phyloP scores from a whole-genome alignment of 1,140 invertebrate species.

The Globodera ellingtonae region DNA sequence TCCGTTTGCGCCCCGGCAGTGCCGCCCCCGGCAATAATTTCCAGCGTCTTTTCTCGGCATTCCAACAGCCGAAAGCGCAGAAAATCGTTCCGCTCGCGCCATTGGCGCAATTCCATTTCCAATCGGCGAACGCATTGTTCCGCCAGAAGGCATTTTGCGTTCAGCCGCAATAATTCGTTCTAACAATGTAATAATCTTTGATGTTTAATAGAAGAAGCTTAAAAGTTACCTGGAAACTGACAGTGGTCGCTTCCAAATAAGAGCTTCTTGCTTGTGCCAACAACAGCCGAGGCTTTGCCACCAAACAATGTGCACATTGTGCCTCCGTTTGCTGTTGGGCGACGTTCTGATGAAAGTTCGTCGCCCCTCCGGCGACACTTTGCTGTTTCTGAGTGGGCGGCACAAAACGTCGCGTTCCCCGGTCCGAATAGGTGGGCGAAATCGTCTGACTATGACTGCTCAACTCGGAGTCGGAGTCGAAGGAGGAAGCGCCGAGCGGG shows the following conservation, averaged over 20 bases:
- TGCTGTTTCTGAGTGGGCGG: neutral
- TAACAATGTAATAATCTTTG: neutral
- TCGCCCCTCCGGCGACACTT: neutral
- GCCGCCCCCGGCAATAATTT: constrained; percentile 4
- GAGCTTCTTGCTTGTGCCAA: neutral
- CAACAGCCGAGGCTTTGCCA: constrained; percentile 11
- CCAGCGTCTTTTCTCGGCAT: constrained; percentile 24
- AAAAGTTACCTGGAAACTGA: constrained; percentile 16
- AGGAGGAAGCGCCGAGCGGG: neutral
- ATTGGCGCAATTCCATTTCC: constrained; percentile 27
- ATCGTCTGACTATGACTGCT: constrained; percentile 13
- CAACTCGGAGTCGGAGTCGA: constrained; percentile 8
- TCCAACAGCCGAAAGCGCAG: constrained; percentile 25
- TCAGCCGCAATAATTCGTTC: constrained; percentile 19
- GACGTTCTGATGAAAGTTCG: neutral
- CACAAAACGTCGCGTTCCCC: neutral
- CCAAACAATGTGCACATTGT: constrained; percentile 23
- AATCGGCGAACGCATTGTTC: constrained; percentile 24
- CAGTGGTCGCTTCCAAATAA: constrained; percentile 18
- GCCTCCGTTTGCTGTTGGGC: neutral
- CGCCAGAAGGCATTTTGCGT: constrained; percentile 23
- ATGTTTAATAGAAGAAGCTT: no score
- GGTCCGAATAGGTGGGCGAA: neutral
- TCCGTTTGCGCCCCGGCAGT: constrained; percentile 1
- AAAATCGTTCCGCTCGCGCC: constrained; percentile 22